phyloP scores from a whole-genome alignment of 2,888 invertebrate species.

The Branchinecta sandiegonensis region DNA sequence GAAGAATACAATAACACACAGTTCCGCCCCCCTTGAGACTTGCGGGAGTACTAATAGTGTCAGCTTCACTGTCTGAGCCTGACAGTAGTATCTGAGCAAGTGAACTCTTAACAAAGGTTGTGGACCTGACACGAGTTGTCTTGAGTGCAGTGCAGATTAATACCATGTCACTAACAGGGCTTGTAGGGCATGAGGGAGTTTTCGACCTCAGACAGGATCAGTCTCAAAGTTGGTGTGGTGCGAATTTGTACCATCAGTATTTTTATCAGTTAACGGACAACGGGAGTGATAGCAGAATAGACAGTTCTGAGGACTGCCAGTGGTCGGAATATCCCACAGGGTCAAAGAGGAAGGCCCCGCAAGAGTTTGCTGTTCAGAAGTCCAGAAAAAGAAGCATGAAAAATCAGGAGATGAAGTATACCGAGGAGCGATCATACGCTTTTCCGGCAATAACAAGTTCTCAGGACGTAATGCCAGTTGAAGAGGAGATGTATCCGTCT shows the following conservation, averaged over 20 bases:
- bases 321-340: constrained; percentile 6
- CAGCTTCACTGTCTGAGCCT: not conserved
- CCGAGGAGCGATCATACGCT: no score
- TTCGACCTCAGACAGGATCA: not conserved
- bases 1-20: constrained; percentile 13
- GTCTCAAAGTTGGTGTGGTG: not conserved
- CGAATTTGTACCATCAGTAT: constrained; percentile 9
- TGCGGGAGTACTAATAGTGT: not conserved
- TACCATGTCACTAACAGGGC: constrained; percentile 16
- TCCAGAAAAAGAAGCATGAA: no score
- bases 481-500: no score
- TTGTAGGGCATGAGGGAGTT: constrained; percentile 12
- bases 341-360: constrained; percentile 4
- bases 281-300: not conserved
- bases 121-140: constrained; percentile 4
- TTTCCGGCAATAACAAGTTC: no score
- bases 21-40: not conserved
- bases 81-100: constrained; percentile 14
- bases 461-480: no score
- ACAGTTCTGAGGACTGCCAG: not conserved
- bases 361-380: no score
- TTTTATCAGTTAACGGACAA: constrained; percentile 3
- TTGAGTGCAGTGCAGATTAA: constrained; percentile 10
- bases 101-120: constrained; percentile 13
- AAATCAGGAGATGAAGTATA: no score